Evolutionary conservation across 2,888 invertebrate species (phyloP).

Genomic region (Colletes collaris): DNA sequence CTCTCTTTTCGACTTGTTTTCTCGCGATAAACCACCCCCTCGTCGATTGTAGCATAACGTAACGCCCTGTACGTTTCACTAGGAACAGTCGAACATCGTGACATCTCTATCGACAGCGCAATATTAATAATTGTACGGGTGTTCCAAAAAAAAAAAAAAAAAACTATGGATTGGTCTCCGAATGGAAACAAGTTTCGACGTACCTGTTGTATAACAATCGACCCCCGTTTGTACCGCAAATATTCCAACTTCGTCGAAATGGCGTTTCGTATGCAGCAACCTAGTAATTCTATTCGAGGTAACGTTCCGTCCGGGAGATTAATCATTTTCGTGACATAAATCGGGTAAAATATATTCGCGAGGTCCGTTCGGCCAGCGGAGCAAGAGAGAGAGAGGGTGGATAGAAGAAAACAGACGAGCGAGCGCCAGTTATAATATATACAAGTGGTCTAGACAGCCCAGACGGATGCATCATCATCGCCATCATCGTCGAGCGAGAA

Average conservation of each 20-base stretch:
- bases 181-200: too few species aligned
- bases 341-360: conserved; percentile 40
- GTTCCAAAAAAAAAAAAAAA: too few species aligned
- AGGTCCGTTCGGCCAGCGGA: conserved; percentile 5
- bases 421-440: conserved; percentile 53
- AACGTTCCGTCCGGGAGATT: conserved; percentile 42
- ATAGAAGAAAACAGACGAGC: conserved; percentile 41
- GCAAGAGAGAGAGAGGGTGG: not conserved
- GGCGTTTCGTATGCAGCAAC: conserved; percentile 4
- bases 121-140: too few species aligned
- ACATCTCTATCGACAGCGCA: too few species aligned
- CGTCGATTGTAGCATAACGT: too few species aligned
- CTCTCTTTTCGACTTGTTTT: too few species aligned
- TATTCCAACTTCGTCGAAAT: conserved; percentile 3
- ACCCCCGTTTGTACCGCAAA: conserved; percentile 1
- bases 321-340: conserved; percentile 46
- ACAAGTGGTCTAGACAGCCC: conserved; percentile 67
- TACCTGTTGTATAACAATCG: conserved; percentile 1
- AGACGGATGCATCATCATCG: conserved; percentile 66
- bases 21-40: too few species aligned
- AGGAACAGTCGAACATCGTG: too few species aligned
- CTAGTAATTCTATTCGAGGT: conserved; percentile 34
- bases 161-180: too few species aligned
- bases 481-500: conserved; percentile 60
- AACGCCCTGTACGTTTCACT: too few species aligned